A percentile compares a stretch with the other conserved stretches of the same genome.
Evolutionary conservation across 1,140 invertebrate genomes (phyloP).

Genomic region (Aphis craccivora): DNA sequence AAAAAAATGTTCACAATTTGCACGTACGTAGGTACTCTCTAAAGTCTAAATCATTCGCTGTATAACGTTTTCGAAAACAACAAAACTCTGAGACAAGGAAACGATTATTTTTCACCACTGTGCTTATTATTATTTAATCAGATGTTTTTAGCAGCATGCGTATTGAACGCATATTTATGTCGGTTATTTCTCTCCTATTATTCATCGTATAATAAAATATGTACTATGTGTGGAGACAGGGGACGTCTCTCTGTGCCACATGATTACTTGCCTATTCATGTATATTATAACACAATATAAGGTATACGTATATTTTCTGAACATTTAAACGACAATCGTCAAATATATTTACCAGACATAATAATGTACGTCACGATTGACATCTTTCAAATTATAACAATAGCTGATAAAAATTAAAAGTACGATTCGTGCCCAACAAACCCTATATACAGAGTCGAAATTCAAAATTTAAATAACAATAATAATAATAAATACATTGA

Average conservation of each 20-base stretch:
- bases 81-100: not conserved
- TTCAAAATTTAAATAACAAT: not conserved
- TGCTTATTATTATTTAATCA: slow-evolving; percentile 20
- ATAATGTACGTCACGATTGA: not conserved
- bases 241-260: slow-evolving; percentile 8
- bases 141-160: not conserved
- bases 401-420: not conserved
- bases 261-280: not conserved
- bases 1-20: not conserved
- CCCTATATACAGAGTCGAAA: not conserved
- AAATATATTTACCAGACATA: not conserved
- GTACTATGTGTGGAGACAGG: not conserved
- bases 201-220: not conserved
- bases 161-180: not conserved
- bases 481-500: not conserved
- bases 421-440: not conserved
- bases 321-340: not conserved
- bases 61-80: not conserved
- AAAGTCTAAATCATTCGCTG: not conserved
- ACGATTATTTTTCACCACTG: not conserved
- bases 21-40: not conserved
- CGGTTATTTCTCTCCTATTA: slow-evolving; percentile 2
- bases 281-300: not conserved
- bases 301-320: not conserved
- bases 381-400: not conserved